phyloP scores from a whole-genome alignment of 2,888 invertebrate genomes.

The Ophion ellenae region DNA sequence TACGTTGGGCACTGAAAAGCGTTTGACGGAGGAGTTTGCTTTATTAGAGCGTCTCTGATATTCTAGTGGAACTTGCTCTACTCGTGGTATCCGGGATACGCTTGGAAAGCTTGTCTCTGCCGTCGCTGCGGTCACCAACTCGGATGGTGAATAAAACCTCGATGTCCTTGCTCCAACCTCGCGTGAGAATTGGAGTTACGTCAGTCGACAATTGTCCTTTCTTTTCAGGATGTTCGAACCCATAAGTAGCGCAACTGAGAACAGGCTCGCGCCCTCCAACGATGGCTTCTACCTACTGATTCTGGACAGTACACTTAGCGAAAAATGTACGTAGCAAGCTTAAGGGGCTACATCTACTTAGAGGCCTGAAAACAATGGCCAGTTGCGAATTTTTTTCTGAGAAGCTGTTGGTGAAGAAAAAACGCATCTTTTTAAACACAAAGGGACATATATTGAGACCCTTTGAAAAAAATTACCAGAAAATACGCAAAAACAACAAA shows the following conservation, averaged over 20 bases:
- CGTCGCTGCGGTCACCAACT: conserved; percentile 87
- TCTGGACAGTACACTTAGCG: conserved; percentile 78
- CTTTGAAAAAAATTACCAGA: too few species aligned
- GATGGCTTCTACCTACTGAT: conserved; percentile 81
- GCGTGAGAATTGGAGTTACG: background rate
- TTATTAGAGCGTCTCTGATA: conserved; percentile 46
- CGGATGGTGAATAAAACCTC: conserved; percentile 83
- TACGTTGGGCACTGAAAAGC: conserved; percentile 73
- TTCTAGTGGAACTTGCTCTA: conserved; percentile 85
- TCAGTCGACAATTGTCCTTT: background rate
- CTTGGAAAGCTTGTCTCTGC: conserved; percentile 86
- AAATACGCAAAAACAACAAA: too few species aligned
- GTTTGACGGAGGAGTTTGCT: conserved; percentile 14
- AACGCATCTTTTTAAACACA: too few species aligned
- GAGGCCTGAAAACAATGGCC: too few species aligned
- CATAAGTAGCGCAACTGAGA: conserved; percentile 76
- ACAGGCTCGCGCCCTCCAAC: conserved; percentile 74
- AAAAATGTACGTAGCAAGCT: conserved; percentile 77
- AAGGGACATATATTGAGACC: too few species aligned
- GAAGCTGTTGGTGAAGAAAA: too few species aligned
- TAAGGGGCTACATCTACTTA: too few species aligned
- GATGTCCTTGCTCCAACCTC: background rate
- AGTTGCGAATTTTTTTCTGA: too few species aligned
- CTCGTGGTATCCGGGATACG: conserved; percentile 88
- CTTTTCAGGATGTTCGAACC: conserved; percentile 85